These are phyloP conservation scores for Manis crassicaudata DNA, from an alignment of 2,797 vertebrate genomes.

Conservation along the genomic window DNA sequence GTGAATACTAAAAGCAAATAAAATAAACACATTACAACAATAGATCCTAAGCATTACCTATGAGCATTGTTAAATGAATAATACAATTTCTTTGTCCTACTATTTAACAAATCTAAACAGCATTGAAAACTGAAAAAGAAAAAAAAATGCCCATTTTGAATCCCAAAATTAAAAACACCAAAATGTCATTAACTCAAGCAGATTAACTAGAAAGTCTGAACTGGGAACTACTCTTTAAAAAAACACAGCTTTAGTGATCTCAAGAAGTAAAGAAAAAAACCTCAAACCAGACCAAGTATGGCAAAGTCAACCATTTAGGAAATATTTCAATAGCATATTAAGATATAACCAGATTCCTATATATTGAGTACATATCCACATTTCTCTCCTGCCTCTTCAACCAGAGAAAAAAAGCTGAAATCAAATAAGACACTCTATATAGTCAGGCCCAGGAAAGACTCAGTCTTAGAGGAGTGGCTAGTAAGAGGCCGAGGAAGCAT, in stretches of 20 bases:
- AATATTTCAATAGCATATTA: constrained; percentile 17
- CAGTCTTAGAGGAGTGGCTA: not conserved
- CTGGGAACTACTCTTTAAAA: constrained; percentile 22
- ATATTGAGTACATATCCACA: not conserved
- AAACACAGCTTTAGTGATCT: constrained; percentile 22
- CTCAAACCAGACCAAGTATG: not conserved
- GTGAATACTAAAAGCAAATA: not conserved
- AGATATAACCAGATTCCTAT: constrained; percentile 1
- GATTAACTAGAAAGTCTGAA: constrained; percentile 11
- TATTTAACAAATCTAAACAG: constrained; percentile 15
- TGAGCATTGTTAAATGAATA: constrained; percentile 7
- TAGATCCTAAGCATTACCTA: constrained; percentile 9
- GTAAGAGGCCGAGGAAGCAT: not conserved
- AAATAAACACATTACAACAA: constrained; percentile 13
- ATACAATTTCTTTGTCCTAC: not conserved
- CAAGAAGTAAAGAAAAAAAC: not conserved
- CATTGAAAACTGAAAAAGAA: constrained; percentile 5
- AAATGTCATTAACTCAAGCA: constrained; percentile 53
- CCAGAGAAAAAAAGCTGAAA: not conserved
- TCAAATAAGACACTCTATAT: not conserved
- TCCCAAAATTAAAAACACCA: constrained; percentile 52
- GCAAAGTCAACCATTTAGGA: not conserved
- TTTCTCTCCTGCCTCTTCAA: not conserved
- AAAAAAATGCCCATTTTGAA: not conserved
- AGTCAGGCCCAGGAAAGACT: not conserved